Evolutionary conservation across 2,797 vertebrate species (phyloP).

Genomic region (Pantherophis alleghaniensis): DNA sequence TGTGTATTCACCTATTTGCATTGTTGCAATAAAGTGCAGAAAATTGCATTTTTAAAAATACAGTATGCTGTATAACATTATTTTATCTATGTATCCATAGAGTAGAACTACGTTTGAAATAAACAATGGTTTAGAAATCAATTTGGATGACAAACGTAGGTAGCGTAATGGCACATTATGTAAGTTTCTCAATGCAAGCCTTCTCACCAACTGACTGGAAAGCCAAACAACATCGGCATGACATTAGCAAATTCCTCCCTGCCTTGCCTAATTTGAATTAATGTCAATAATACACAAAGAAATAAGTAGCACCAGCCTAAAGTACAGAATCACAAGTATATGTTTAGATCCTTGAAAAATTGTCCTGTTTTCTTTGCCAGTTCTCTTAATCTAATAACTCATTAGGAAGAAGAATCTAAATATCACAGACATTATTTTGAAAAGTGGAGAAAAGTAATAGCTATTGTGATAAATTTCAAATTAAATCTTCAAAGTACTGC

Average conservation of each 20-base stretch:
- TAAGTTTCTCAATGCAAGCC: neutral
- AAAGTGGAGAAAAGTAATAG: constrained; percentile 10
- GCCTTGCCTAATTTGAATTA: neutral
- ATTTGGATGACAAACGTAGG: neutral
- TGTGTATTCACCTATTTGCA: neutral
- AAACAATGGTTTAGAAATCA: neutral
- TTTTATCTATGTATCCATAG: neutral
- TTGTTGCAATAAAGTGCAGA: neutral
- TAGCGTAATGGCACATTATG: neutral
- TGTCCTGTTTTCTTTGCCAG: neutral
- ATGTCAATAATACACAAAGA: neutral
- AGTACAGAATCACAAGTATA: neutral
- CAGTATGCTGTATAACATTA: neutral
- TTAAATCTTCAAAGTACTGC: constrained; percentile 30
- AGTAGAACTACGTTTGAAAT: neutral
- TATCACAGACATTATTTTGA: neutral
- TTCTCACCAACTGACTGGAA: neutral
- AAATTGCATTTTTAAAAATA: neutral
- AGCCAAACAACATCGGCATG: neutral
- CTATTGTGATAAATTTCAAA: constrained; percentile 21
- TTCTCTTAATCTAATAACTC: neutral
- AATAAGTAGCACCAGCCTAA: neutral
- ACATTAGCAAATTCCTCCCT: neutral
- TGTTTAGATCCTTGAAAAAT: neutral
- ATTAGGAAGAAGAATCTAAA: constrained; percentile 10